phyloP scores from a whole-genome alignment of 2,113 vertebrate genomes.

The Edolisoma coerulescens region DNA sequence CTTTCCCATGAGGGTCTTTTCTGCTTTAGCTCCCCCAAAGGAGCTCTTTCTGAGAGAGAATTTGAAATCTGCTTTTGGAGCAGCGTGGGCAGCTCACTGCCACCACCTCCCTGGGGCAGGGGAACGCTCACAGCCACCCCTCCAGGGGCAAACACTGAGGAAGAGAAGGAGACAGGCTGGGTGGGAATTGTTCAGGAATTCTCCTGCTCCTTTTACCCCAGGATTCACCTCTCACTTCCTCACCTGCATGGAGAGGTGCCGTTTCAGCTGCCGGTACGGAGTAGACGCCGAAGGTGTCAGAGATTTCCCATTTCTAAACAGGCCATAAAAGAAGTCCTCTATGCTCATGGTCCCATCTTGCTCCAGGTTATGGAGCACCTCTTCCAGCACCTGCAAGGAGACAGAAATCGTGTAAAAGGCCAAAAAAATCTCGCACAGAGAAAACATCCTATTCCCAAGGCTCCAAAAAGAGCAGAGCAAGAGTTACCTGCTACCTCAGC shows the following conservation, averaged over 20 bases:
- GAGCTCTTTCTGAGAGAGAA: not conserved
- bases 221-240: not conserved
- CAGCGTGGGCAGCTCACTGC: not conserved
- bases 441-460: not conserved
- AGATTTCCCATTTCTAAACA: conserved; percentile 79
- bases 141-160: not conserved
- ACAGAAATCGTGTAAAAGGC: not conserved
- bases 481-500: not conserved
- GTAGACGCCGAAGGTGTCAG: conserved; percentile 86
- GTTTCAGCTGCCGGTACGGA: conserved; percentile 90
- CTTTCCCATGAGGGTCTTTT: rapidly evolving
- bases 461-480: not conserved
- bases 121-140: not conserved
- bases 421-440: not conserved
- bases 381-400: conserved; percentile 74
- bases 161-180: not conserved
- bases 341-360: conserved; percentile 81
- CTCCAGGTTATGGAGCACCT: conserved; percentile 75
- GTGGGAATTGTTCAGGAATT: not conserved
- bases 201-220: not conserved
- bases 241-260: conserved; percentile 93
- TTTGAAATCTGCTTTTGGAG: not conserved
- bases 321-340: conserved; percentile 84
- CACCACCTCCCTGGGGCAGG: not conserved
- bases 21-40: not conserved